Conservation (phyloP, 2,113 vertebrate genomes). For the Tapirus terrestris region DNA sequence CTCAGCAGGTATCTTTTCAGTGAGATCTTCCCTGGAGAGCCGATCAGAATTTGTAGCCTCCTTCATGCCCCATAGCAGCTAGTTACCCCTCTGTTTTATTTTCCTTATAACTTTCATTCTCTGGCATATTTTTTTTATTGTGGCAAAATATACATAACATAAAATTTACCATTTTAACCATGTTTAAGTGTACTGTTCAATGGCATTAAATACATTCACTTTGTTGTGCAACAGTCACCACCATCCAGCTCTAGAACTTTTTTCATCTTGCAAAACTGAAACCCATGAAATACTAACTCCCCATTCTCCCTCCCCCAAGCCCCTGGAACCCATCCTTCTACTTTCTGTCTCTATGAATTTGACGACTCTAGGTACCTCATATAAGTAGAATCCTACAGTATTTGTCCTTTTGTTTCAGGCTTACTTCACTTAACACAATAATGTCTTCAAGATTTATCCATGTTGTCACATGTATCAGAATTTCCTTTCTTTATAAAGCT, state of each 20-base stretch:
- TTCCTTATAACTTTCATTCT: background rate
- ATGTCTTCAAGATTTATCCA: background rate
- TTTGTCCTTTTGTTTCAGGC: background rate
- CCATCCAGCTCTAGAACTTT: background rate
- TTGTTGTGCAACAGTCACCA: background rate
- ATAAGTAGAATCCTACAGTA: background rate
- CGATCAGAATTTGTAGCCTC: background rate
- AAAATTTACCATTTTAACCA: background rate
- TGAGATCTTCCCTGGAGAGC: background rate
- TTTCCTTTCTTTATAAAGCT: background rate
- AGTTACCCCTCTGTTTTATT: background rate
- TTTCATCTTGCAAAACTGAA: background rate
- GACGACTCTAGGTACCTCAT: background rate
- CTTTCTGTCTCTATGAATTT: background rate
- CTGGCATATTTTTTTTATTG: background rate
- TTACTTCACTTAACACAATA: background rate
- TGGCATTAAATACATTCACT: background rate
- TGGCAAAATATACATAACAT: background rate
- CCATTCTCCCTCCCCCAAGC: background rate
- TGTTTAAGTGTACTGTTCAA: background rate
- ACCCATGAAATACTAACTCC: background rate
- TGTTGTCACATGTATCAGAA: background rate
- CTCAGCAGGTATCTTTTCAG: background rate
- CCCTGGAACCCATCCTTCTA: background rate
- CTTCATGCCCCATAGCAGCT: background rate